phyloP scores from a whole-genome alignment of 1,140 invertebrate genomes.

The Sarcophaga bullata region DNA sequence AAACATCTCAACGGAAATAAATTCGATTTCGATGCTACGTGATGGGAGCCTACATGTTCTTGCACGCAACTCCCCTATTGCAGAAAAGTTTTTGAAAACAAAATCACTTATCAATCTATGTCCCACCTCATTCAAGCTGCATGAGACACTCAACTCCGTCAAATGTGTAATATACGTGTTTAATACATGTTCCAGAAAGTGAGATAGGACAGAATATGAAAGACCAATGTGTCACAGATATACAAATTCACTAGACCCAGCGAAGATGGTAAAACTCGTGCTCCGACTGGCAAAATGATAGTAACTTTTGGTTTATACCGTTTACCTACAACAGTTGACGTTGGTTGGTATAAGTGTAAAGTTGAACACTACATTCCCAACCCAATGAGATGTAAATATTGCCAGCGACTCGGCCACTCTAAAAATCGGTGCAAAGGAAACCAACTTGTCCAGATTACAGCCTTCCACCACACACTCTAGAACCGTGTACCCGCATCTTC shows the following conservation, averaged over 20 bases:
- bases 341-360: constrained; percentile 35
- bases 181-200: constrained; percentile 4
- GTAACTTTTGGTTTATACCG: constrained; percentile 12
- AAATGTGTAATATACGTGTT: constrained; percentile 32
- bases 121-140: constrained; percentile 27
- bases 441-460: constrained; percentile 23
- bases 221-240: constrained; percentile 21
- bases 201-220: constrained; percentile 20
- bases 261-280: constrained; percentile 2
- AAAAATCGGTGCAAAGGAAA: constrained; percentile 17
- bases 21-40: no score
- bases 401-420: constrained; percentile 31
- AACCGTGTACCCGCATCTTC: not conserved
- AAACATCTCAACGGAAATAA: constrained; percentile 1
- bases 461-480: constrained; percentile 25
- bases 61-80: constrained; percentile 11
- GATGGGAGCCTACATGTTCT: constrained; percentile 29
- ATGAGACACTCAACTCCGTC: constrained; percentile 30
- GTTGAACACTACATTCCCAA: constrained; percentile 33
- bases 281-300: not conserved
- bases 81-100: constrained; percentile 35
- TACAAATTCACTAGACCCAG: constrained; percentile 25
- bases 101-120: constrained; percentile 33
- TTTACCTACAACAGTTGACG: constrained; percentile 15
- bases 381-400: constrained; percentile 40